phyloP scores from a whole-genome alignment of 1,140 invertebrate species.

The Calephelis virginiensis region DNA sequence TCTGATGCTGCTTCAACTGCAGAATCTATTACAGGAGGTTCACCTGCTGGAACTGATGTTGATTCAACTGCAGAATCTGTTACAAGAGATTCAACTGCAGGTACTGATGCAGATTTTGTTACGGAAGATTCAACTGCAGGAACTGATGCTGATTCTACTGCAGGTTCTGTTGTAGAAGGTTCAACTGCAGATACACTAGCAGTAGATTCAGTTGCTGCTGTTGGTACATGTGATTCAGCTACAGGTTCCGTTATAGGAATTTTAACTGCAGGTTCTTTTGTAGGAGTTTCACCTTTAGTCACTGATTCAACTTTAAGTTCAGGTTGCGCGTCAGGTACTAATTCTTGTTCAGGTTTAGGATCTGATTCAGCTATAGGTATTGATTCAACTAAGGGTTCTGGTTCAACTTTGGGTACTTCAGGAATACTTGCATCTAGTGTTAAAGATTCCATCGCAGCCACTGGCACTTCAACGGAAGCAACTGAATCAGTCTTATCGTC shows the following conservation, averaged over 20 bases:
- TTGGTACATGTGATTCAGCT: constrained; percentile 9
- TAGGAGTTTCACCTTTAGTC: neutral
- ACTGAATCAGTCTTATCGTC: constrained; percentile 43
- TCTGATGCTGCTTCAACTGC: neutral
- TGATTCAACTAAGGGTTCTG: neutral
- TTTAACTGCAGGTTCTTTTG: neutral
- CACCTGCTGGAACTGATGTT: constrained; percentile 2
- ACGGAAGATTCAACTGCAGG: neutral
- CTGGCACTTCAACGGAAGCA: constrained; percentile 31
- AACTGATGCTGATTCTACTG: constrained; percentile 15
- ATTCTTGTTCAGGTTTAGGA: constrained; percentile 19
- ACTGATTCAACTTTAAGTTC: constrained; percentile 6
- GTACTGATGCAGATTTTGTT: constrained; percentile 6
- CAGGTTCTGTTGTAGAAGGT: neutral
- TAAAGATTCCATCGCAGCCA: constrained; percentile 27
- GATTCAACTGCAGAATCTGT: constrained; percentile 10
- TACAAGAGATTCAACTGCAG: neutral
- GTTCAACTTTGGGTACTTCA: constrained; percentile 12
- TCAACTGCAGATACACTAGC: neutral
- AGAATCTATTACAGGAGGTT: constrained; percentile 4
- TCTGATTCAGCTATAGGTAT: constrained; percentile 19
- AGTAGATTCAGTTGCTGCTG: neutral
- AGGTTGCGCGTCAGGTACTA: neutral
- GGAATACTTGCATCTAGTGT: constrained; percentile 16
- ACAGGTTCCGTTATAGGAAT: neutral